Percentiles rank a stretch among this genome's conserved stretches.
These are phyloP conservation scores for Hippocampus guttulatus DNA, from an alignment of 2,113 vertebrate genomes.

Conservation along the genomic window DNA sequence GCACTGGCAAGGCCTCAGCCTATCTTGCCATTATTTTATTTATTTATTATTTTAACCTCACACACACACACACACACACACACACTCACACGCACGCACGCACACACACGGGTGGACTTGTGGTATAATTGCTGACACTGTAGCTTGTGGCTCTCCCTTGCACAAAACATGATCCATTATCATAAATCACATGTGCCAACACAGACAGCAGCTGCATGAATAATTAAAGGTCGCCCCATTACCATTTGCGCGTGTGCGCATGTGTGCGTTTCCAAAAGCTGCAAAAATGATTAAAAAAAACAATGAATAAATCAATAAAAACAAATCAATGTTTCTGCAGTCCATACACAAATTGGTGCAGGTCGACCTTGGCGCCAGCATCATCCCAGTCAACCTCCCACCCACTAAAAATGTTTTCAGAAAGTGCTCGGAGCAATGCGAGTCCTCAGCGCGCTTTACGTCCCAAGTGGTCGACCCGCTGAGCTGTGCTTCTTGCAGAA, in stretches of 20 bases:
- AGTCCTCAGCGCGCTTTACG: constrained; percentile 33
- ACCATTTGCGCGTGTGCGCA: constrained; percentile 57
- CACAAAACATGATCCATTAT: constrained; percentile 72
- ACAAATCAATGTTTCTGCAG: constrained; percentile 29
- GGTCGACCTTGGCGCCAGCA: background rate
- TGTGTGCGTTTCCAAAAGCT: constrained; percentile 52
- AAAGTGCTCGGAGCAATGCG: constrained; percentile 36
- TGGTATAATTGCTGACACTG: constrained; percentile 71
- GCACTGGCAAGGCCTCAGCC: too few relatives aligned
- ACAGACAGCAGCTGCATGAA: constrained; percentile 75
- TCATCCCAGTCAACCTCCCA: constrained; percentile 21
- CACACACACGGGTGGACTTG: constrained; percentile 27
- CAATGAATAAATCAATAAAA: background rate
- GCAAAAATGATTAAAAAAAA: constrained; percentile 6
- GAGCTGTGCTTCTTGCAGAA: constrained; percentile 9
- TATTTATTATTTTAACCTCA: constrained; percentile 6
- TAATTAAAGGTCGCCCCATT: constrained; percentile 75
- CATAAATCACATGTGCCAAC: constrained; percentile 71
- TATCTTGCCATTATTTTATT: too few relatives aligned
- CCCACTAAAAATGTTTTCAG: constrained; percentile 13
- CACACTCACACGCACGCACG: too few relatives aligned
- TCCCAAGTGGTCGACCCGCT: constrained; percentile 32
- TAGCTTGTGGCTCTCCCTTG: constrained; percentile 62
- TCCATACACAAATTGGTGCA: constrained; percentile 33
- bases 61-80: background rate